These are phyloP conservation scores for Melanophora roralis DNA, from an alignment of 2,888 invertebrate genomes.

Conservation along the genomic window DNA sequence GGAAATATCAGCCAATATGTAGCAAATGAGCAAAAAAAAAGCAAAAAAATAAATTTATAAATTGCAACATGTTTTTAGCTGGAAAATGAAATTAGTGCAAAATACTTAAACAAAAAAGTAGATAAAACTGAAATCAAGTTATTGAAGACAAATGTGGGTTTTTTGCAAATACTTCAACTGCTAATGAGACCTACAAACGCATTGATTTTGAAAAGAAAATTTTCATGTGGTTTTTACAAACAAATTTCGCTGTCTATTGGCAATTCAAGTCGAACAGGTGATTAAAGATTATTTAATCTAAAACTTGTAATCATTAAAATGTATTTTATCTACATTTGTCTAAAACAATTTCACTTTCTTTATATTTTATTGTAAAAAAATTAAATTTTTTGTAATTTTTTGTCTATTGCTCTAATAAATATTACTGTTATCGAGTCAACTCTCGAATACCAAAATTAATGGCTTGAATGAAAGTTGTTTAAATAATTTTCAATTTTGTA, in stretches of 20 bases:
- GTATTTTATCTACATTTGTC: too few relatives aligned
- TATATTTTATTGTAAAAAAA: too few relatives aligned
- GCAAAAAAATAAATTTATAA: too few relatives aligned
- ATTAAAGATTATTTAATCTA: too few relatives aligned
- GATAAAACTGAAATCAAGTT: neutral
- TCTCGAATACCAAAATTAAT: constrained; percentile 1
- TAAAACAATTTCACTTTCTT: constrained; percentile 23
- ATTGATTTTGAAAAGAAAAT: constrained; percentile 51
- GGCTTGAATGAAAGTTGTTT: constrained; percentile 14
- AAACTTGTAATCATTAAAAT: too few relatives aligned
- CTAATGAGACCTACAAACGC: constrained; percentile 35
- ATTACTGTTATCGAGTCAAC: too few relatives aligned
- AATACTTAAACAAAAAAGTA: neutral
- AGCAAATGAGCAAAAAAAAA: neutral
- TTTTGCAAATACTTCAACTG: constrained; percentile 9
- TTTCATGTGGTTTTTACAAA: neutral
- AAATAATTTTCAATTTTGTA: constrained; percentile 2
- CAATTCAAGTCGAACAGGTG: too few relatives aligned
- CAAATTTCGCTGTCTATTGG: neutral
- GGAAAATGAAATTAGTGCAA: neutral
- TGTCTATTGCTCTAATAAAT: too few relatives aligned
- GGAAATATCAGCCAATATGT: constrained; percentile 32
- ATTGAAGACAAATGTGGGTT: neutral
- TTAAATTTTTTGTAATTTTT: too few relatives aligned
- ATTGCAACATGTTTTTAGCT: constrained; percentile 5